phyloP scores from a whole-genome alignment of 2,888 invertebrate species.

The Scaptomyza parva region DNA sequence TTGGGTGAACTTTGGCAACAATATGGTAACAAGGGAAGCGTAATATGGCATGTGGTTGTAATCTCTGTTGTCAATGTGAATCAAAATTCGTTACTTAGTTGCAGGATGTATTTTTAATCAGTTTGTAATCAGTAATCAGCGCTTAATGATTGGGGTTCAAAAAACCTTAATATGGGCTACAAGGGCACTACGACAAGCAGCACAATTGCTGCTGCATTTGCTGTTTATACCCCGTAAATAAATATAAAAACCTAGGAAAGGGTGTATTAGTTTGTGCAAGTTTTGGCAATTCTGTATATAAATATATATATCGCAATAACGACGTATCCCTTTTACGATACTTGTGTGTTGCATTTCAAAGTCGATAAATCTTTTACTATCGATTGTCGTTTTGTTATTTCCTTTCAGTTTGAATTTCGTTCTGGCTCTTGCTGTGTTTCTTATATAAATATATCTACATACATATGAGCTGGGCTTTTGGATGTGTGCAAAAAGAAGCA shows the following conservation, averaged over 20 bases:
- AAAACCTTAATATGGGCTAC: constrained; percentile 52
- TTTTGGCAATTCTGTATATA: neutral
- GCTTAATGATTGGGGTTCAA: constrained; percentile 54
- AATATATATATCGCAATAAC: neutral
- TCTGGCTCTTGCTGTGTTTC: neutral
- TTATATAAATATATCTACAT: neutral
- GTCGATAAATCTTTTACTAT: neutral
- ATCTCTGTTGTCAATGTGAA: neutral
- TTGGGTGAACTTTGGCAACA: neutral
- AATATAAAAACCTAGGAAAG: neutral
- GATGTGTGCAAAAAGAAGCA: neutral
- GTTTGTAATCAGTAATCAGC: constrained; percentile 33
- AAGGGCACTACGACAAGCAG: constrained; percentile 50
- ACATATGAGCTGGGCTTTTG: neutral
- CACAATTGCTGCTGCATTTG: neutral
- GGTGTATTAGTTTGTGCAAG: neutral
- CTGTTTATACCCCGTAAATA: constrained; percentile 6
- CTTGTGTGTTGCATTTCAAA: neutral
- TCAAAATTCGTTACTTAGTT: constrained; percentile 42
- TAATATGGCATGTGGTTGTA: neutral
- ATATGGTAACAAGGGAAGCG: neutral
- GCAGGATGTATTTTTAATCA: constrained; percentile 21
- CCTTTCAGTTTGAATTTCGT: neutral
- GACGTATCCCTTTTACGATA: neutral
- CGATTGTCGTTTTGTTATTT: neutral